Conservation (phyloP, 2,888 invertebrate species). For the Thyatira batis region DNA sequence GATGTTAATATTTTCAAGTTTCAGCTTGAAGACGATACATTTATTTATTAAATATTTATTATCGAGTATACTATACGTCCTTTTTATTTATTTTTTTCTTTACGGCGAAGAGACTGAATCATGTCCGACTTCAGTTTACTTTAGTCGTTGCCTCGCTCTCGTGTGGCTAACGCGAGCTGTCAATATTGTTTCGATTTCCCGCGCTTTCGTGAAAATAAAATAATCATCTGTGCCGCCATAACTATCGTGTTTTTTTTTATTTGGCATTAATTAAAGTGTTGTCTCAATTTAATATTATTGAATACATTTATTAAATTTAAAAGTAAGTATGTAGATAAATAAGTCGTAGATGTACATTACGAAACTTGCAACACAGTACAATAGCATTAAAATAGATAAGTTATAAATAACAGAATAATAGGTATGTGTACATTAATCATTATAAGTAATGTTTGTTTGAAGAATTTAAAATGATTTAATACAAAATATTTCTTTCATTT, state of each 20-base stretch:
- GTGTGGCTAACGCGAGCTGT: conserved; percentile 18
- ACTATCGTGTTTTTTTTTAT: conserved; percentile 19
- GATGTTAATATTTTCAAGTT: too few species aligned
- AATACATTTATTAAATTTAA: background rate
- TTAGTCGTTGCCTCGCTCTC: conserved; percentile 33
- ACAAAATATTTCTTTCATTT: too few species aligned
- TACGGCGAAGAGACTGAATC: conserved; percentile 16
- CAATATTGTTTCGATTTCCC: conserved; percentile 15
- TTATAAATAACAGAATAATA: too few species aligned
- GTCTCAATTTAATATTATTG: background rate
- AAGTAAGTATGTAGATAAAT: background rate
- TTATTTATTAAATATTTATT: conserved; percentile 21
- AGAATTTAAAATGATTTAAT: too few species aligned
- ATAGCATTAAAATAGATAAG: too few species aligned
- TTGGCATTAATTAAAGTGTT: too few species aligned
- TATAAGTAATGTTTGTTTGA: too few species aligned
- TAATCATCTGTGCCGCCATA: conserved; percentile 8
- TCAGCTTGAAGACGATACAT: too few species aligned
- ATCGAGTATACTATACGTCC: conserved; percentile 20
- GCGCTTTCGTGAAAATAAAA: conserved; percentile 12
- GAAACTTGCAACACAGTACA: too few species aligned
- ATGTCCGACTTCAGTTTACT: background rate
- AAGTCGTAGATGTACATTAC: too few species aligned
- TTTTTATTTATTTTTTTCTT: conserved; percentile 22
- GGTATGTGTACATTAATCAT: too few species aligned